Percentiles rank a stretch among this genome's conserved stretches.
phyloP scores from a whole-genome alignment of 2,113 vertebrate genomes.

The Chroicocephalus ridibundus region DNA sequence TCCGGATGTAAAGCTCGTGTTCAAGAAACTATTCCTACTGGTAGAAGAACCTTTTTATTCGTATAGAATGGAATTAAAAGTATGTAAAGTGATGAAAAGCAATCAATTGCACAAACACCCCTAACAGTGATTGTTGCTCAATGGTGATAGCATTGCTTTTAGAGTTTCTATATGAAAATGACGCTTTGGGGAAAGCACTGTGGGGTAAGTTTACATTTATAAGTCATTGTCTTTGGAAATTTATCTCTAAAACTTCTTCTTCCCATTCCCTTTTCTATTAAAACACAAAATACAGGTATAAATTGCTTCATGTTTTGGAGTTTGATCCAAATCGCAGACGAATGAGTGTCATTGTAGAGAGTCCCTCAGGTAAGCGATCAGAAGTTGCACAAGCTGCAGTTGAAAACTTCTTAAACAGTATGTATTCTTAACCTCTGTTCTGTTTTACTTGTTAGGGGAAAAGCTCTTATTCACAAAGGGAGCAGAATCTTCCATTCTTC shows the following conservation, averaged over 20 bases:
- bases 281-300: slow-evolving; percentile 80
- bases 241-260: neutral
- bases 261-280: neutral
- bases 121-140: neutral
- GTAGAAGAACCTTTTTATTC: neutral
- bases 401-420: neutral
- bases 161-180: neutral
- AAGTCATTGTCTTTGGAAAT: neutral
- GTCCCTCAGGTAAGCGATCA: slow-evolving; percentile 81
- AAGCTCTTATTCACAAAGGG: slow-evolving; percentile 94
- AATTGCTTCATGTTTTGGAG: slow-evolving; percentile 92
- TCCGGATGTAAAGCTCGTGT: neutral
- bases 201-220: neutral
- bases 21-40: neutral
- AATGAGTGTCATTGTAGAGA: slow-evolving; percentile 96
- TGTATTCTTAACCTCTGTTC: neutral
- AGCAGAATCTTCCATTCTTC: slow-evolving; percentile 93
- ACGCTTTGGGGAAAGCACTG: neutral
- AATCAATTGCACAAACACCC: neutral
- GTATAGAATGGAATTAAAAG: neutral
- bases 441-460: slow-evolving; percentile 73
- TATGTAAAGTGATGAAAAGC: neutral
- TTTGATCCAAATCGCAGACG: slow-evolving; percentile 93
- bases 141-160: neutral
- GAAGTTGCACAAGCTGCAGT: neutral